These are phyloP conservation scores for Melipona bicolor DNA, from an alignment of 2,888 invertebrate species.

Conservation along the genomic window DNA sequence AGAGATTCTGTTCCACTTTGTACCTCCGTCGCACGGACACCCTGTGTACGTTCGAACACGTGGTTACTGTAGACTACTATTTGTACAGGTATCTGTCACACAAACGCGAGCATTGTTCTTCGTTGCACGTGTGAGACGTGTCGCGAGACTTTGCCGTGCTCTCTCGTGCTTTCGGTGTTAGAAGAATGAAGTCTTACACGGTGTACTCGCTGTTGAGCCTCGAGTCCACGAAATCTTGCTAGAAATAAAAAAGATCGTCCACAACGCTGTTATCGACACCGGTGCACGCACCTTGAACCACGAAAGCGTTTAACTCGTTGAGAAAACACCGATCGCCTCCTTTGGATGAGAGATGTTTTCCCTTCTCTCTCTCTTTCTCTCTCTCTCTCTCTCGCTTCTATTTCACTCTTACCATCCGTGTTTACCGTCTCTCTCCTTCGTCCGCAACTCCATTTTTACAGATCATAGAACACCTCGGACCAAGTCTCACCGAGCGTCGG, in stretches of 20 bases:
- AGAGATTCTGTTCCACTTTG: too few relatives aligned
- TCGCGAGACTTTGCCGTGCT: background rate
- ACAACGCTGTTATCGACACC: constrained; percentile 54
- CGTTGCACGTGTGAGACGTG: constrained; percentile 8
- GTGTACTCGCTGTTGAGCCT: constrained; percentile 4
- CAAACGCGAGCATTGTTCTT: background rate
- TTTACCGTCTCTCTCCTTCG: constrained; percentile 11
- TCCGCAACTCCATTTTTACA: constrained; percentile 60
- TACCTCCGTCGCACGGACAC: background rate
- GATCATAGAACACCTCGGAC: constrained; percentile 65
- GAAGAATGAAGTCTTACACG: constrained; percentile 49
- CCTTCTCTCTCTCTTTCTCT: background rate
- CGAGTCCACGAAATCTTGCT: constrained; percentile 23
- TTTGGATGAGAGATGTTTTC: constrained; percentile 17
- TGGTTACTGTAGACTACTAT: background rate
- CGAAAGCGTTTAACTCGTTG: constrained; percentile 51
- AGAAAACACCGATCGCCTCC: constrained; percentile 56
- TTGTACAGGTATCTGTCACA: background rate
- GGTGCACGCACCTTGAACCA: constrained; percentile 42
- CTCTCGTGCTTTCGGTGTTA: constrained; percentile 57
- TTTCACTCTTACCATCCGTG: background rate
- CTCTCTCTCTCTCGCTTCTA: background rate
- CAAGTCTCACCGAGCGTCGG: constrained; percentile 23
- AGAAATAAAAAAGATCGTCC: constrained; percentile 49
- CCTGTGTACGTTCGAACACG: background rate